phyloP scores from a whole-genome alignment of 2,797 vertebrate genomes.

The Cynodonichthys magdalenae region DNA sequence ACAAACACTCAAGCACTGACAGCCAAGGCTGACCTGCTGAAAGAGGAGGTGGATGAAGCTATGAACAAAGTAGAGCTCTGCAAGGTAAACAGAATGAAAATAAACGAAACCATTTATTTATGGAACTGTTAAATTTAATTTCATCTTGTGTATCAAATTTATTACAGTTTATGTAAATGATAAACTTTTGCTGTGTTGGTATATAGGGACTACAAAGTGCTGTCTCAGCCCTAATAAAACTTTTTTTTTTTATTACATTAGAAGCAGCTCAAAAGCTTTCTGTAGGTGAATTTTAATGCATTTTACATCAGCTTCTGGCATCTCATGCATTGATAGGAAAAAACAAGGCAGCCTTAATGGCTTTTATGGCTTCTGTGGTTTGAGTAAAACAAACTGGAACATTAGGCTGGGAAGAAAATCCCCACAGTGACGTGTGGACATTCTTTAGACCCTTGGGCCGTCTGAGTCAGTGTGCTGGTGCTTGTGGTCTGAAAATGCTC shows the following conservation, averaged over 20 bases:
- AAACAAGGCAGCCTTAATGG: not conserved
- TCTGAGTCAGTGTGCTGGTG: constrained; percentile 44
- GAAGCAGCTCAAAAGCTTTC: not conserved
- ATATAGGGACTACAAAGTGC: not conserved
- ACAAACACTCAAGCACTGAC: constrained; percentile 97
- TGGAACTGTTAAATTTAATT: not conserved
- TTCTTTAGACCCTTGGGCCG: constrained; percentile 28
- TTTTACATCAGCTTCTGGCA: not conserved
- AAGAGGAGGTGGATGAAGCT: constrained; percentile 98
- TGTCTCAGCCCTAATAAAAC: not conserved
- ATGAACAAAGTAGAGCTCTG: constrained; percentile 98
- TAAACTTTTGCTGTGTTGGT: not conserved
- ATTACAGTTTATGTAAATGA: not conserved
- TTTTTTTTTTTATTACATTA: not conserved
- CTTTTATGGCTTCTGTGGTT: not conserved
- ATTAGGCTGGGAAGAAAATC: constrained; percentile 14
- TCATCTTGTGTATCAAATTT: not conserved
- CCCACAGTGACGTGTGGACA: constrained; percentile 12
- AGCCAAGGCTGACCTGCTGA: constrained; percentile 95
- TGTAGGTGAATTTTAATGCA: not conserved
- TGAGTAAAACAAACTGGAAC: constrained; percentile 17
- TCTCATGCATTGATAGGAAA: not conserved
- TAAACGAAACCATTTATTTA: not conserved
- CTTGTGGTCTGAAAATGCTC: constrained; percentile 33
- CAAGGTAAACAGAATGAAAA: constrained; percentile 83